Base-by-base conservation (phyloP, 2,888 invertebrate species). In the Philereme vetulata region DNA sequence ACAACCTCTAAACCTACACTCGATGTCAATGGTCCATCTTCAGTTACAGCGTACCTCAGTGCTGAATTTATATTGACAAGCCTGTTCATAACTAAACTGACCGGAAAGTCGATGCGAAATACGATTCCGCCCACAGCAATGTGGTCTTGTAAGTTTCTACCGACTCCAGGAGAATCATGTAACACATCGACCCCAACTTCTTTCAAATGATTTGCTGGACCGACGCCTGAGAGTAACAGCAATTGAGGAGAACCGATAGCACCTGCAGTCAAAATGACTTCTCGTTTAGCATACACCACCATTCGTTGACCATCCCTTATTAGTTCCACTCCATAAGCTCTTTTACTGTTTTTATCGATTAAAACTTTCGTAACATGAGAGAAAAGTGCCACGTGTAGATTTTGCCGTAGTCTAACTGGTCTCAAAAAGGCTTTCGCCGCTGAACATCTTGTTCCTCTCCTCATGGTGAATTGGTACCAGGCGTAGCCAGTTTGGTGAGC, bases 161-260 rank as follows among this genome's bases (percentile, higher is more conserved):
- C 98, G 0, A 98, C 97, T 3, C 97, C 97, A 0, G 96, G 96
- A 40, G 95, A 93, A 84, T 97, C 94, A 38, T 94, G 94, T 4
- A 97, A 93, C 44, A 97, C 94, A 7, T 95, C 94, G 50, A 97
- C 93, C 0, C 95, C 96, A 7, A 96, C 93, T 67, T 96, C 94
- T 64, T 93, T 80, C 4, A 98, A 87, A 77, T 98, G 96, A n/a
- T 93, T 82, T 32, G 90, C 93, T 0, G 97, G 96, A 1, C 98
- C 98, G 3, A 99, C 89, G 0, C 99, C 99, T 36, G 95, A 95
- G 73, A 99, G 89, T 96, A 99, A 96, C 58, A 99, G 93, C 7
- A 99, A 82, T 74, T 99, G 99, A 0, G 99, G 98, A 0, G 96
- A 95, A 68, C 95, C 98, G 62, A 99, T 95, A 0, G 99, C 95